A percentile compares a stretch with the other conserved stretches of the same genome.
Evolutionary conservation across 2,888 invertebrate genomes (phyloP).

Genomic region (Gymnoscelis rufifasciata): DNA sequence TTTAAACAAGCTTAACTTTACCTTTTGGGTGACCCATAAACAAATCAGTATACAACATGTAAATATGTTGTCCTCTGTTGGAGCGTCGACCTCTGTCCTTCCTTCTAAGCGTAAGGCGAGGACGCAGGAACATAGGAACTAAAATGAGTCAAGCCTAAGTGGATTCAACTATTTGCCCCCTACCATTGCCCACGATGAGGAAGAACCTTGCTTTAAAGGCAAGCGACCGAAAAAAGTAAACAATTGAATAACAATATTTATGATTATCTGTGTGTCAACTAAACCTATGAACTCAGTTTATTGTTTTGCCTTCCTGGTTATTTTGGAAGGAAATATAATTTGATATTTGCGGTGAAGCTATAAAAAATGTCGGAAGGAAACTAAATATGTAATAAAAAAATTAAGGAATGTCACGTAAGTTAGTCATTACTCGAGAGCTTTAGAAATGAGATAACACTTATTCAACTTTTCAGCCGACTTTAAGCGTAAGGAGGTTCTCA

Average conservation of each 20-base stretch:
- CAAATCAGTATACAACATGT: neutral
- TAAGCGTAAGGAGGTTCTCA: no score
- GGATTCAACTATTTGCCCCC: slow-evolving; percentile 22
- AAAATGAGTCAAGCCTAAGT: slow-evolving; percentile 20
- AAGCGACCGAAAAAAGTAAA: slow-evolving; percentile 27
- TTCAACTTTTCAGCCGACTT: no score
- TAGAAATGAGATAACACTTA: no score
- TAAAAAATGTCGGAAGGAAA: neutral
- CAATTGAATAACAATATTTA: slow-evolving; percentile 23
- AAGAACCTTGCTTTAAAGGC: slow-evolving; percentile 23
- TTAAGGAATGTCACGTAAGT: no score
- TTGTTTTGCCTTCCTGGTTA: neutral
- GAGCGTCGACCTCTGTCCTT: slow-evolving; percentile 24
- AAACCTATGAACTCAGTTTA: neutral
- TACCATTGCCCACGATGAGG: slow-evolving; percentile 23
- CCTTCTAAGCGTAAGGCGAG: slow-evolving; percentile 17
- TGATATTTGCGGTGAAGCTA: no score
- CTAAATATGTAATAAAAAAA: no score
- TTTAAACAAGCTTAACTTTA: no score
- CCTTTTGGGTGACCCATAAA: no score
- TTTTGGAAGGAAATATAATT: neutral
- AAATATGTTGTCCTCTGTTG: slow-evolving; percentile 15
- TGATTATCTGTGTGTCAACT: slow-evolving; percentile 7
- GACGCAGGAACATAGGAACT: slow-evolving; percentile 20
- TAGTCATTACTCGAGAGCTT: no score